A percentile compares a stretch with the other conserved stretches of the same genome.
phyloP scores from a whole-genome alignment of 2,113 vertebrate species.

The Paratilapia polleni region DNA sequence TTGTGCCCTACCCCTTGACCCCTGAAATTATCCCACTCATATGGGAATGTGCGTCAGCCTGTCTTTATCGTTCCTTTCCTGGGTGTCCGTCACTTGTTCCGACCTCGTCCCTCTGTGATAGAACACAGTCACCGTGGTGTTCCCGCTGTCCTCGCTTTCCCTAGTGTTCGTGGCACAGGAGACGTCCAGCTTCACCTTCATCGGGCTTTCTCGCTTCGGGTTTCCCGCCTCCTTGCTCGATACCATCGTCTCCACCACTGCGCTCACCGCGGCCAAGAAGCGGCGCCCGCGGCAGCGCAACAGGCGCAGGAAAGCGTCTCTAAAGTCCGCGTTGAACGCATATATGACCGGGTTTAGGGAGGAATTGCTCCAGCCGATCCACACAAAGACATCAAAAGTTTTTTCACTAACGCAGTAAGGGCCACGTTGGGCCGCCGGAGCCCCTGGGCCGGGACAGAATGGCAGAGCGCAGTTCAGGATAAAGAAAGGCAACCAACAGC shows the following conservation, averaged over 20 bases:
- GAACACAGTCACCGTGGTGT: conserved; percentile 55
- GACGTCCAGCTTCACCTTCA: conserved; percentile 6
- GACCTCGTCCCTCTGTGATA: conserved; percentile 28
- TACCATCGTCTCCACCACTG: conserved; percentile 55
- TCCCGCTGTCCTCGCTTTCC: conserved; percentile 67
- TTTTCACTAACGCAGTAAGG: conserved; percentile 67
- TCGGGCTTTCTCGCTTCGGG: conserved; percentile 36
- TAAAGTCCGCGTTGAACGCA: conserved; percentile 72
- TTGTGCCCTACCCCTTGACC: background rate
- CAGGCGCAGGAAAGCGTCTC: conserved; percentile 72
- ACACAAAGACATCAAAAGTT: conserved; percentile 73
- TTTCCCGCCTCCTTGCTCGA: conserved; percentile 47
- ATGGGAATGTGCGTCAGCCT: conserved; percentile 53
- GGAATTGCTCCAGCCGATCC: conserved; percentile 76
- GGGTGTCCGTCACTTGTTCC: conserved; percentile 44
- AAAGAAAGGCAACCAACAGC: conserved; percentile 73
- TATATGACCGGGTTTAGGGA: conserved; percentile 73
- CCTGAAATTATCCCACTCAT: background rate
- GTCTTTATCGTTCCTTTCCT: conserved; percentile 31
- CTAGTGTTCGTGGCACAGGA: conserved; percentile 29
- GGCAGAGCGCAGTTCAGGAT: conserved; percentile 71
- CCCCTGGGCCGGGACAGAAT: conserved; percentile 62
- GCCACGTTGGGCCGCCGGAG: conserved; percentile 19
- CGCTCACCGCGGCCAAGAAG: conserved; percentile 47
- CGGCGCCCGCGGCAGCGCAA: conserved; percentile 52